Evolutionary conservation across 1,140 invertebrate species (phyloP).

Genomic region (Propsilocerus akamusi): DNA sequence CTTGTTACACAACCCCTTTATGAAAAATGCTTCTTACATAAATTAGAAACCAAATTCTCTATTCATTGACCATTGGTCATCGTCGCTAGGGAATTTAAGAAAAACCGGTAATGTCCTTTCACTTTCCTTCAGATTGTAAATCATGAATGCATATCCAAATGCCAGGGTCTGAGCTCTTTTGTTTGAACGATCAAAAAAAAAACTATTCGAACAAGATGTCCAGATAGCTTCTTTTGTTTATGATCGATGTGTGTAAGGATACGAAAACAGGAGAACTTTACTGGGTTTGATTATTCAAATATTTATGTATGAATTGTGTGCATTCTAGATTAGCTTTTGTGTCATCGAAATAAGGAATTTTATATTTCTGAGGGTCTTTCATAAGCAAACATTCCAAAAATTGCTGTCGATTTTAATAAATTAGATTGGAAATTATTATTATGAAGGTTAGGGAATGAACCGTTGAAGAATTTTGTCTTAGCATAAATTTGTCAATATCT

Average conservation of each 20-base stretch:
- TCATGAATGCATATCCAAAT: not conserved
- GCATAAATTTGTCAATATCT: too few relatives aligned
- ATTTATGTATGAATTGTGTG: not conserved
- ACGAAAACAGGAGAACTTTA: not conserved
- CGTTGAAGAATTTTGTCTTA: too few relatives aligned
- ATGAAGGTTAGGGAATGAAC: too few relatives aligned
- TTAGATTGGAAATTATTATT: too few relatives aligned
- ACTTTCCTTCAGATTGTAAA: not conserved
- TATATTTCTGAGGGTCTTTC: too few relatives aligned
- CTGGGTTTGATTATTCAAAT: not conserved
- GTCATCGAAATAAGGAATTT: too few relatives aligned
- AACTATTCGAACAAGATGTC: not conserved
- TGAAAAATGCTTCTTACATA: not conserved
- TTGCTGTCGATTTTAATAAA: too few relatives aligned
- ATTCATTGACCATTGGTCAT: constrained; percentile 2
- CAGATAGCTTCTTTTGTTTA: not conserved
- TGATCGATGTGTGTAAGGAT: not conserved
- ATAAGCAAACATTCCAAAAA: too few relatives aligned
- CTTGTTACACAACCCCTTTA: constrained; percentile 1
- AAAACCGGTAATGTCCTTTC: not conserved
- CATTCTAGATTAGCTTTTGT: not conserved
- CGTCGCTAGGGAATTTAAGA: not conserved
- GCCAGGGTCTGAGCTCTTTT: not conserved
- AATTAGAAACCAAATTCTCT: constrained; percentile 3
- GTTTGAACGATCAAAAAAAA: constrained; percentile 2